Conservation (phyloP, 2,888 invertebrate species). For the Leucoptera coffeella region DNA sequence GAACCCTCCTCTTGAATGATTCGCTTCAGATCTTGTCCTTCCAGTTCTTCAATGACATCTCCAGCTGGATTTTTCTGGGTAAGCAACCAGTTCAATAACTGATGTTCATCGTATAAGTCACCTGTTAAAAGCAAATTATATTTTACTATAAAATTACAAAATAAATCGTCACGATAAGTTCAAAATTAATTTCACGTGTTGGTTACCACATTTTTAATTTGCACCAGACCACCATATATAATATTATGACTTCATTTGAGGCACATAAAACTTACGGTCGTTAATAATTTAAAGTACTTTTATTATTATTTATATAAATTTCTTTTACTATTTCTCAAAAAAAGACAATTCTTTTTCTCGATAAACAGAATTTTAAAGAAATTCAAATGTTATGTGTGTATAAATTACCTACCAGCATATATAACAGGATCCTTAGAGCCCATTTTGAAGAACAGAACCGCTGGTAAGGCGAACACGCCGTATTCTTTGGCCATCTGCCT, state of each 20-base stretch:
- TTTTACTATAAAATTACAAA: too few species aligned
- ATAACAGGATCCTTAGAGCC: slow-evolving; percentile 86
- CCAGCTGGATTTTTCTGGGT: slow-evolving; percentile 90
- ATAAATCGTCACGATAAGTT: too few species aligned
- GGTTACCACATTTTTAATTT: background rate
- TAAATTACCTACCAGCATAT: slow-evolving; percentile 63
- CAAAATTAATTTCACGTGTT: too few species aligned
- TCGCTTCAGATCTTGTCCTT: slow-evolving; percentile 70
- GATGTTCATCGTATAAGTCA: slow-evolving; percentile 80
- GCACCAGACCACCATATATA: background rate
- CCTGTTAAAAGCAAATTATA: slow-evolving; percentile 53
- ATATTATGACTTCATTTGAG: too few species aligned
- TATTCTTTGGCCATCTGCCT: slow-evolving; percentile 78
- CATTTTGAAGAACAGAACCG: slow-evolving; percentile 83
- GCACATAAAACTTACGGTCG: too few species aligned
- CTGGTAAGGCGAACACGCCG: slow-evolving; percentile 87
- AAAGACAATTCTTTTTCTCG: too few species aligned
- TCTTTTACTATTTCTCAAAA: too few species aligned
- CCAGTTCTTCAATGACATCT: slow-evolving; percentile 82
- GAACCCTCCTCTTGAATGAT: slow-evolving; percentile 76
- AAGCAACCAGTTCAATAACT: slow-evolving; percentile 83
- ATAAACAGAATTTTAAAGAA: too few species aligned
- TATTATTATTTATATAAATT: too few species aligned
- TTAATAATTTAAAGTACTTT: too few species aligned
- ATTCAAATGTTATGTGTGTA: background rate